These are phyloP conservation scores for Choristoneura fumiferana DNA, from an alignment of 1,140 invertebrate species.

Conservation along the genomic window DNA sequence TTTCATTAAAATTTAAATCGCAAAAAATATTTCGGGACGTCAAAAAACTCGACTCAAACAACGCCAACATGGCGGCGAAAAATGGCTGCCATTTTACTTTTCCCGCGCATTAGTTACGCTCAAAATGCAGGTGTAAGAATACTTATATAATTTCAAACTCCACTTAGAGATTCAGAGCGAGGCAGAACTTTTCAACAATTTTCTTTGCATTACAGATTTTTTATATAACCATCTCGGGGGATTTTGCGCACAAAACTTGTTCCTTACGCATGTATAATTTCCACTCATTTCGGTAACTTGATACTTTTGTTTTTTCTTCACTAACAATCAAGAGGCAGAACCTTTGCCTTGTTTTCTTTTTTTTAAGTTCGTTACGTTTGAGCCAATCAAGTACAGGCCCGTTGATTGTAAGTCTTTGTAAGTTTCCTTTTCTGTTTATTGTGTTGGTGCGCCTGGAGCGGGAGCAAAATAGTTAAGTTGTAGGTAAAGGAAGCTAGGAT, in stretches of 20 bases:
- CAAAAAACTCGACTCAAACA: conserved; percentile 2
- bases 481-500: no score
- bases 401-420: conserved; percentile 10
- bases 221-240: conserved; percentile 32
- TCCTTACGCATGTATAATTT: conserved; percentile 57
- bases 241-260: conserved; percentile 23
- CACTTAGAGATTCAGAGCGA: conserved; percentile 21
- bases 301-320: conserved; percentile 36
- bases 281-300: conserved; percentile 41
- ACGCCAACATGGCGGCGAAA: conserved; percentile 24
- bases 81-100: conserved; percentile 26
- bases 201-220: conserved; percentile 30
- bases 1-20: conserved; percentile 19
- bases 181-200: conserved; percentile 15
- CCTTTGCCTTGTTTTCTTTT: conserved; percentile 15
- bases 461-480: no score
- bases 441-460: not conserved
- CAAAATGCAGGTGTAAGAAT: conserved; percentile 39
- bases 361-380: conserved; percentile 14
- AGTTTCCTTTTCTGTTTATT: conserved; percentile 5
- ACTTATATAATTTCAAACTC: conserved; percentile 32
- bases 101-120: conserved; percentile 23
- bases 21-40: conserved; percentile 26
- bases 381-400: conserved; percentile 9
- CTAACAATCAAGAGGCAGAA: conserved; percentile 44